A percentile compares a stretch with the other conserved stretches of the same genome.
Evolutionary conservation across 1,140 invertebrate species (phyloP).

Genomic region (Drosophila kohkoa): DNA sequence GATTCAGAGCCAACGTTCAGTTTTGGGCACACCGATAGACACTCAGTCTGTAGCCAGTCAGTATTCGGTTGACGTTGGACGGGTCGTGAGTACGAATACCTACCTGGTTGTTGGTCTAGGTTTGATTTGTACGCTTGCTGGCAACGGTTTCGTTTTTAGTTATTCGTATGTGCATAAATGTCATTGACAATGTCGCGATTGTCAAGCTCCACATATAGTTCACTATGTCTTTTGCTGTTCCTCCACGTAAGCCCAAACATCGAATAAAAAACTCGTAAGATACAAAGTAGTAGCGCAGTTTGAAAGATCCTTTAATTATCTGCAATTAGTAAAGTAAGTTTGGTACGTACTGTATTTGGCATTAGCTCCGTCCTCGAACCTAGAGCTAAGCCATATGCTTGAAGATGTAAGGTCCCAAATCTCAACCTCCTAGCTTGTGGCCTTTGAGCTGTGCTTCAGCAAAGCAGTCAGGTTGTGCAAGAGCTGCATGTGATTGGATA

Average conservation of each 20-base stretch:
- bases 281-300: neutral
- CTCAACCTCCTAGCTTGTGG: too few species aligned
- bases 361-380: too few species aligned
- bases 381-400: too few species aligned
- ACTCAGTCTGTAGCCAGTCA: slow-evolving; percentile 26
- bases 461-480: too few species aligned
- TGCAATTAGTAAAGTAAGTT: too few species aligned
- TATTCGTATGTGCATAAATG: slow-evolving; percentile 17
- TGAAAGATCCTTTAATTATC: too few species aligned
- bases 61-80: slow-evolving; percentile 44
- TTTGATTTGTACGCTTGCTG: slow-evolving; percentile 53
- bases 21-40: slow-evolving; percentile 21
- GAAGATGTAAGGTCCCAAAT: too few species aligned
- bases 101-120: slow-evolving; percentile 37
- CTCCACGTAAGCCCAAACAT: slow-evolving; percentile 56
- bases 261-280: neutral
- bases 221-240: slow-evolving; percentile 51
- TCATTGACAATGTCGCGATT: slow-evolving; percentile 63
- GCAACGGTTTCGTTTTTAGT: slow-evolving; percentile 48
- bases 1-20: slow-evolving; percentile 15
- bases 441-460: too few species aligned
- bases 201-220: slow-evolving; percentile 51
- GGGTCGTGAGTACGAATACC: slow-evolving; percentile 20
- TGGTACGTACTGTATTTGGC: too few species aligned
- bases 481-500: too few species aligned